A percentile compares a stretch with the other conserved stretches of the same genome.
Conservation (phyloP, 2,888 invertebrate species). For the Morpho helenor region DNA sequence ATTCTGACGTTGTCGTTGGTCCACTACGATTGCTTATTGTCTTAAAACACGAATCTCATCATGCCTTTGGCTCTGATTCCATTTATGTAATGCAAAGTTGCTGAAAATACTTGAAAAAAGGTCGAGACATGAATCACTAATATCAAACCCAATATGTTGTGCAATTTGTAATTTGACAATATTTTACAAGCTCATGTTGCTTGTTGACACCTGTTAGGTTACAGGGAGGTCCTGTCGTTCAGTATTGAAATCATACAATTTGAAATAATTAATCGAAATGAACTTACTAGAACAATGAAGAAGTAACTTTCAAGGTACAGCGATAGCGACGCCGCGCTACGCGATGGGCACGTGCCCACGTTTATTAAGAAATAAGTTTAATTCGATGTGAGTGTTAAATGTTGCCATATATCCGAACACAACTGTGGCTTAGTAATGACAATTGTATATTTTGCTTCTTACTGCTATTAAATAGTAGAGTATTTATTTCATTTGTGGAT, state of each 20-base stretch:
- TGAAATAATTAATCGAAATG: too few relatives aligned
- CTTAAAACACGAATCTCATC: slow-evolving; percentile 1
- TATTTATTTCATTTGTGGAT: slow-evolving; percentile 25
- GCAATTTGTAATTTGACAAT: background rate
- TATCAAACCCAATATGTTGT: slow-evolving; percentile 7
- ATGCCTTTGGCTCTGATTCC: background rate
- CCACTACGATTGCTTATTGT: background rate
- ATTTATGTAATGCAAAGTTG: background rate
- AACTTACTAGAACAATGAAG: background rate
- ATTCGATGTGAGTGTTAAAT: slow-evolving; percentile 26
- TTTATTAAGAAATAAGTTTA: slow-evolving; percentile 22
- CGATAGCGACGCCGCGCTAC: background rate
- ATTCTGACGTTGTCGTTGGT: too few relatives aligned
- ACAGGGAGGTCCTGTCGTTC: slow-evolving; percentile 5
- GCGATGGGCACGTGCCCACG: slow-evolving; percentile 7
- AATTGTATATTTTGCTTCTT: slow-evolving; percentile 24
- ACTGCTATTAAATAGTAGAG: slow-evolving; percentile 23
- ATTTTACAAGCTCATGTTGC: slow-evolving; percentile 12
- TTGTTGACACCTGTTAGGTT: slow-evolving; percentile 12
- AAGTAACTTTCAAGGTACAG: background rate
- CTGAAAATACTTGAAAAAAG: slow-evolving; percentile 11
- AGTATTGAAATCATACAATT: background rate
- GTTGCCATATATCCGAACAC: slow-evolving; percentile 27
- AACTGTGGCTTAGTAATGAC: slow-evolving; percentile 25
- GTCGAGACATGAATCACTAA: slow-evolving; percentile 5